Base-by-base conservation (phyloP, 2,888 invertebrate species). In the Megalurothrips usitatus region DNA sequence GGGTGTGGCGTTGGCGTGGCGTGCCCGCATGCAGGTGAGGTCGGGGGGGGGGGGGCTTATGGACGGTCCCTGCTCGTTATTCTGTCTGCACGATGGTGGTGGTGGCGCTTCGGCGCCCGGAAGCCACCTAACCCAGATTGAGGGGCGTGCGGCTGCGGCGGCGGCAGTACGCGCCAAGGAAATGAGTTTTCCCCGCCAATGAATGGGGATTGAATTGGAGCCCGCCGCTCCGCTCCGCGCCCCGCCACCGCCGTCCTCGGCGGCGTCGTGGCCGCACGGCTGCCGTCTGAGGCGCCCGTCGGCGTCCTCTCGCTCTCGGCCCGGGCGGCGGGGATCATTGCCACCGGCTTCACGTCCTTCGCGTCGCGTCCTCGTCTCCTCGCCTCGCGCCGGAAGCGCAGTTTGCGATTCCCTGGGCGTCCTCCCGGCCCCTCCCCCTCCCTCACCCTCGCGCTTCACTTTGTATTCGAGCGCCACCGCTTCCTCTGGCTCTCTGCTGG, bases 141-240 rank as follows among this genome's bases (percentile, higher is more conserved):
- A 26, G 23, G 68, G 3, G 68, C 11, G 17, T 17, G 58, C 58
- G n/a, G 17, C 14, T 17, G 58, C 58, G 4, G 58, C 52, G n/a
- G 14, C 23, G 68, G 23, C 23, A 23, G 68, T 23, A 11, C 9
- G 23, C 11, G 58, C 14, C 68, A 23, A 26, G 68, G 68, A 26
- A 75, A 75, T 75, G 68, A 75, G 26, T 75, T 75, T 17, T 26
- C 68, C 26, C 8, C 68, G 68, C 68, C 68, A 75, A 75, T 75
- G 68, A 75, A 75, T 75, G 68, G 26, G 26, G 68, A 26, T 75
- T 75, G 68, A 26, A 75, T 68, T 68, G 68, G 68, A 49, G 49
- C 49, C 49, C n/a, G n/a, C n/a, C 58, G 58, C 58, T 23, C 23
- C 23, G 68, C 12, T 23, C 68, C 11, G 68, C 19, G 58, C 19